A percentile compares a stretch with the other conserved stretches of the same genome.
Conservation (phyloP, 2,113 vertebrate species). For the Dicerorhinus sumatrensis region DNA sequence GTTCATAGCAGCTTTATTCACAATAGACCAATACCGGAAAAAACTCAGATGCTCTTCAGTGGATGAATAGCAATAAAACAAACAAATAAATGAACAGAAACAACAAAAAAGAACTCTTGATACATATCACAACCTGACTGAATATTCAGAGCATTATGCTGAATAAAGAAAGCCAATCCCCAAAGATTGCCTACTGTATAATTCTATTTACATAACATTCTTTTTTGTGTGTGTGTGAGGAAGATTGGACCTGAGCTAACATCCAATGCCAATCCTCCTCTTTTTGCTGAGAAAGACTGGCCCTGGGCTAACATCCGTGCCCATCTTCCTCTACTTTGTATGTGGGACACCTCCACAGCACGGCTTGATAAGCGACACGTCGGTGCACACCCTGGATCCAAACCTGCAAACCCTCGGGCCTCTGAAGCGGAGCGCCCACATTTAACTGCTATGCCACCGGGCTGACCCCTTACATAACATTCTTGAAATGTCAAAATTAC, state of each 20-base stretch:
- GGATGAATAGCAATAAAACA: neutral
- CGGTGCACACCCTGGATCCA: too few species aligned
- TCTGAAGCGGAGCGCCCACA: too few species aligned
- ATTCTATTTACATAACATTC: neutral
- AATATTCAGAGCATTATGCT: neutral
- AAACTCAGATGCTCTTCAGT: neutral
- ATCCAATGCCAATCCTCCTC: too few species aligned
- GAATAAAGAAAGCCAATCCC: neutral
- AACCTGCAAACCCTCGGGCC: too few species aligned
- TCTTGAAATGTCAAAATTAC: neutral
- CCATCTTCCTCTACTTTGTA: too few species aligned
- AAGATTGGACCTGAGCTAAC: too few species aligned
- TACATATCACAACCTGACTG: neutral
- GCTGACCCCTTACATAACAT: neutral
- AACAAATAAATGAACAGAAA: neutral
- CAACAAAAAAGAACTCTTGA: neutral
- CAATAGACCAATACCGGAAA: neutral
- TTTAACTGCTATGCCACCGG: too few species aligned
- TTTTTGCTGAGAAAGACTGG: too few species aligned
- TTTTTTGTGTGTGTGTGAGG: neutral
- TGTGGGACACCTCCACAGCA: too few species aligned
- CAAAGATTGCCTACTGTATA: neutral
- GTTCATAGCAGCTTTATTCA: neutral
- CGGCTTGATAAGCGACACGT: too few species aligned
- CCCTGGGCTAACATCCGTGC: too few species aligned